These are phyloP conservation scores for Gordius sp. DNA, from an alignment of 2,888 invertebrate genomes.

Conservation along the genomic window DNA sequence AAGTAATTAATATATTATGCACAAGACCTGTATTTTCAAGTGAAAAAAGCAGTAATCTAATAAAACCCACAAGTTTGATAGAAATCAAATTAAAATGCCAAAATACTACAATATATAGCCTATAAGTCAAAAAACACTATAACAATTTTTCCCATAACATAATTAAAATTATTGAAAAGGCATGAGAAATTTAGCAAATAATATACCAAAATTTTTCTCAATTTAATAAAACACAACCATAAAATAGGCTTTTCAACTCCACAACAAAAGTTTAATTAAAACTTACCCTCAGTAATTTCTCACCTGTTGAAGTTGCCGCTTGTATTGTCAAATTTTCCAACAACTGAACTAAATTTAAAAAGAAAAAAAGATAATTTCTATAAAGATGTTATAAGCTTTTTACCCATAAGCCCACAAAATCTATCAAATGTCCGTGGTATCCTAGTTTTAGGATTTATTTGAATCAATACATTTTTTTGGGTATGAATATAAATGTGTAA, in stretches of 20 bases:
- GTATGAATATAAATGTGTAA: conserved; percentile 48
- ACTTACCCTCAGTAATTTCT: conserved; percentile 59
- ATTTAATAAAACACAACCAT: no score
- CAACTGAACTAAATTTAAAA: conserved; percentile 49
- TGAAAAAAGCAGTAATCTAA: no score
- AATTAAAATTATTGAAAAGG: no score
- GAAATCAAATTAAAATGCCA: no score
- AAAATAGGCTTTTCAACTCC: background rate
- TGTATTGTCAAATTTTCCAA: conserved; percentile 73
- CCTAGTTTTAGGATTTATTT: conserved; percentile 72
- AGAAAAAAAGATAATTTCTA: conserved; percentile 25
- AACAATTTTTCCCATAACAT: no score
- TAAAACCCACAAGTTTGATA: no score
- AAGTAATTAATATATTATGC: no score
- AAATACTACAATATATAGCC: no score
- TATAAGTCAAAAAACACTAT: no score
- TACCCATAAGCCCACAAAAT: conserved; percentile 84
- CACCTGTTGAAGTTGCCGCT: conserved; percentile 56
- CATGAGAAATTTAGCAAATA: no score
- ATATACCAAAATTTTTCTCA: no score
- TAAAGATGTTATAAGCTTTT: conserved; percentile 3
- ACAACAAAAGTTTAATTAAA: conserved; percentile 14
- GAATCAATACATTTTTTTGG: conserved; percentile 31
- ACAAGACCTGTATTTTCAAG: no score
- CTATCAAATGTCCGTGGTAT: conserved; percentile 85